Conservation (phyloP, 37 sponge, comb jelly and placozoan species). For the Eunapius fragilis region DNA sequence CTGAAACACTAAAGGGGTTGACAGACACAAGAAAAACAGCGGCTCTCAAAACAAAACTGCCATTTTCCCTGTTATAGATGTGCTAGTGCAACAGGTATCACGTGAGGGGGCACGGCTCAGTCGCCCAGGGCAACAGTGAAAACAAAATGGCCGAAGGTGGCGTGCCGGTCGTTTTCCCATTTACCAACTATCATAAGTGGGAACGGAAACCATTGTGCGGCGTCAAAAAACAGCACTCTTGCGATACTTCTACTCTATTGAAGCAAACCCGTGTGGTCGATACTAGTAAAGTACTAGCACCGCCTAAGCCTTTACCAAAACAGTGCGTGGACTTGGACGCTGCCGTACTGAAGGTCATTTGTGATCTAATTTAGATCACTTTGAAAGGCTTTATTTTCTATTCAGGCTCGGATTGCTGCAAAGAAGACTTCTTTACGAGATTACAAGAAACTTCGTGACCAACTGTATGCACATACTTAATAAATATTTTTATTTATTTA, state of each 20-base stretch:
- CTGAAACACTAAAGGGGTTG: neutral
- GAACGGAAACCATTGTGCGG: neutral
- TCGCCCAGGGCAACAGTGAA: neutral
- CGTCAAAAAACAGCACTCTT: neutral
- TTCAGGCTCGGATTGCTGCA: conserved; percentile 32
- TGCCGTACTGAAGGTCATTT: conserved; percentile 3
- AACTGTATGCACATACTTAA: conserved; percentile 9
- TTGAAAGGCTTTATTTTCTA: neutral
- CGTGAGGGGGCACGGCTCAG: neutral
- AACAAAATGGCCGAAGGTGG: neutral
- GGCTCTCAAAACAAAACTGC: neutral
- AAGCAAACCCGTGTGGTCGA: neutral
- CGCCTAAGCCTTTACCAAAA: neutral
- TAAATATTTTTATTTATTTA: neutral
- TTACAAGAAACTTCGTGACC: conserved; percentile 2
- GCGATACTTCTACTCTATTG: neutral
- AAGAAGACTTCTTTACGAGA: conserved; percentile 22
- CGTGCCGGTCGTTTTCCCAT: neutral
- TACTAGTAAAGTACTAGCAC: neutral
- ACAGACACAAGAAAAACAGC: neutral
- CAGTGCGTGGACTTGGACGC: neutral
- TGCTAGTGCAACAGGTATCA: neutral
- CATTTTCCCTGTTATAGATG: neutral
- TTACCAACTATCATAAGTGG: neutral
- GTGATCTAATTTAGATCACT: neutral